These are phyloP conservation scores for Pantherophis alleghaniensis DNA, from an alignment of 2,797 vertebrate genomes.

Conservation along the genomic window DNA sequence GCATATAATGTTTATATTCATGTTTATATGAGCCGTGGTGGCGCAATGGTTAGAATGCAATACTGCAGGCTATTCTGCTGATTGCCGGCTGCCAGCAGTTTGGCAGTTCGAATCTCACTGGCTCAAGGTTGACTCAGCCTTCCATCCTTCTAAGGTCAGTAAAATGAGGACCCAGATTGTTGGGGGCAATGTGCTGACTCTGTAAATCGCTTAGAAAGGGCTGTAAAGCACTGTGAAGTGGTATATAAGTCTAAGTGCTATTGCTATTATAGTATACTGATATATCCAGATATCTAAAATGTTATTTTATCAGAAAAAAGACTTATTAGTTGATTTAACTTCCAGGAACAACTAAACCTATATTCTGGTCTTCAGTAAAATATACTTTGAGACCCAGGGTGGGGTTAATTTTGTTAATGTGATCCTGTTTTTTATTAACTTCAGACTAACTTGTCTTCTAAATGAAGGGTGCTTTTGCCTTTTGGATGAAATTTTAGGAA, in stretches of 20 bases:
- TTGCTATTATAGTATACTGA: not conserved
- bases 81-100: too few species aligned
- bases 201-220: too few species aligned
- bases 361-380: not conserved
- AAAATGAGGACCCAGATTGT: too few species aligned
- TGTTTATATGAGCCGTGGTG: too few species aligned
- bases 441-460: not conserved
- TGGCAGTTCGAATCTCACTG: too few species aligned
- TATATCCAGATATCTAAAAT: not conserved
- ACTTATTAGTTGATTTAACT: not conserved
- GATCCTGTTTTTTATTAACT: not conserved
- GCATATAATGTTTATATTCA: not conserved
- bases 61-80: too few species aligned
- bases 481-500: not conserved
- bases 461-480: not conserved
- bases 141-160: too few species aligned
- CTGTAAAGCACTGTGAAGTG: too few species aligned
- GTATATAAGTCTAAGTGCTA: too few species aligned
- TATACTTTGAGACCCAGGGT: not conserved
- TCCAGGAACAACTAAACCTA: not conserved
- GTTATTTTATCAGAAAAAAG: not conserved
- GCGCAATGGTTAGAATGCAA: too few species aligned
- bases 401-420: not conserved
- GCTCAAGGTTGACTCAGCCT: too few species aligned
- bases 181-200: too few species aligned